These are phyloP conservation scores for Cheilosia scutellata DNA, from an alignment of 2,888 invertebrate species.

Conservation along the genomic window DNA sequence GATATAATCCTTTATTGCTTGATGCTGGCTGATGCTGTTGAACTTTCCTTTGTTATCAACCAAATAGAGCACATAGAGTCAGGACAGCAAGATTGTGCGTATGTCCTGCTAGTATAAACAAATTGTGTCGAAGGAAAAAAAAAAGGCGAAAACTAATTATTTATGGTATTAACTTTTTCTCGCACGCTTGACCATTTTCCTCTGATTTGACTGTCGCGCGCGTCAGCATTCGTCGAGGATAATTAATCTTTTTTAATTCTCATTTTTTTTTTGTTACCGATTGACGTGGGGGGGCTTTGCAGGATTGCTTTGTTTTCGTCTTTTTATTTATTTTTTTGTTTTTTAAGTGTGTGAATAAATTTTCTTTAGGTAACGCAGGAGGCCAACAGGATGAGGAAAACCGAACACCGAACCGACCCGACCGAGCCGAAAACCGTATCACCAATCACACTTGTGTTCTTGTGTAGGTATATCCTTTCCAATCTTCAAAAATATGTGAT, in stretches of 20 bases:
- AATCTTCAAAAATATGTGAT: slow-evolving; percentile 31
- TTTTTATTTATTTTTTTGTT: background rate
- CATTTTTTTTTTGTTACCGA: background rate
- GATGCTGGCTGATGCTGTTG: slow-evolving; percentile 39
- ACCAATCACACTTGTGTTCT: background rate
- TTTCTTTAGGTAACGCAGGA: slow-evolving; percentile 8
- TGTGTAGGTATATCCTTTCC: slow-evolving; percentile 58
- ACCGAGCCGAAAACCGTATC: slow-evolving; percentile 22
- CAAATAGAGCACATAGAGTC: slow-evolving; percentile 25
- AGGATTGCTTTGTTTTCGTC: slow-evolving; percentile 23
- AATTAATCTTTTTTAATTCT: slow-evolving; percentile 29
- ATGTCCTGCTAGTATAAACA: slow-evolving; percentile 28
- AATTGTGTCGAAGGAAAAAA: slow-evolving; percentile 2
- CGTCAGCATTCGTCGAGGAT: slow-evolving; percentile 22
- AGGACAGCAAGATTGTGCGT: slow-evolving; percentile 49
- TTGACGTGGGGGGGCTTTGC: background rate
- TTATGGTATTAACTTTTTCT: slow-evolving; percentile 29
- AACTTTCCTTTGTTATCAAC: slow-evolving; percentile 66
- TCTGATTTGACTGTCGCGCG: slow-evolving; percentile 55
- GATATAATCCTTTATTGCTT: slow-evolving; percentile 29
- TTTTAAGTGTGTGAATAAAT: slow-evolving; percentile 1
- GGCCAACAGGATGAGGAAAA: slow-evolving; percentile 36
- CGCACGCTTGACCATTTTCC: slow-evolving; percentile 42
- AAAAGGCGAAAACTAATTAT: background rate
- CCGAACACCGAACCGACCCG: slow-evolving; percentile 35